Percentiles rank a stretch among this genome's conserved stretches.
phyloP scores from a whole-genome alignment of 2,888 invertebrate genomes.

The Erebia ligea region DNA sequence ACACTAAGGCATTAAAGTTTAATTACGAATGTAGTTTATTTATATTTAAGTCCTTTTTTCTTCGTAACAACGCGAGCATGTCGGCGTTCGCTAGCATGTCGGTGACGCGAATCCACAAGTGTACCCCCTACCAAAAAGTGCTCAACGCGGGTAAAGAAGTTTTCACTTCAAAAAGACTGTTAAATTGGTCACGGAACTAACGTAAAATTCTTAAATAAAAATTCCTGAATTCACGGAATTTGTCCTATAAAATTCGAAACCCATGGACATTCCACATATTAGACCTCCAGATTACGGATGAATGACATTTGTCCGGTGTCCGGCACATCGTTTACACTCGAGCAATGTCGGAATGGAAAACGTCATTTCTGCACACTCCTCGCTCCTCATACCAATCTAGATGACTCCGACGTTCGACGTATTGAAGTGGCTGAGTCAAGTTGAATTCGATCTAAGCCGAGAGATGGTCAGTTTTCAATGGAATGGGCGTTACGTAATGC shows the following conservation, averaged over 20 bases:
- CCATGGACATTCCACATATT: background rate
- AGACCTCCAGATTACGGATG: constrained; percentile 20
- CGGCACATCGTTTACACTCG: constrained; percentile 26
- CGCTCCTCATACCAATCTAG: constrained; percentile 23
- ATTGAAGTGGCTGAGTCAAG: constrained; percentile 36
- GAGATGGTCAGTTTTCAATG: constrained; percentile 12
- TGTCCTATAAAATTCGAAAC: background rate
- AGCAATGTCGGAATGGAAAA: constrained; percentile 28
- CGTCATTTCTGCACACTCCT: constrained; percentile 26
- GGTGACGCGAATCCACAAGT: too few species aligned
- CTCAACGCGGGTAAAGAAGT: too few species aligned
- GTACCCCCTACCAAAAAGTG: too few species aligned
- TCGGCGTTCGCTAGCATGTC: too few species aligned
- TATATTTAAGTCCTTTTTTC: too few species aligned
- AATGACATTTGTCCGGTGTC: constrained; percentile 24
- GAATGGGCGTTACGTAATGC: background rate
- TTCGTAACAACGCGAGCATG: too few species aligned
- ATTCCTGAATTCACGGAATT: background rate
- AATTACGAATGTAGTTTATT: too few species aligned
- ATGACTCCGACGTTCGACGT: constrained; percentile 34
- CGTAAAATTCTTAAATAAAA: too few species aligned
- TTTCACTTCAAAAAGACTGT: too few species aligned
- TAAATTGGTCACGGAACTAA: too few species aligned
- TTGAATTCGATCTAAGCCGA: constrained; percentile 11
- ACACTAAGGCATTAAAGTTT: too few species aligned